Evolutionary conservation across 2,888 invertebrate genomes (phyloP).

Genomic region (Podotricha telesiphe): DNA sequence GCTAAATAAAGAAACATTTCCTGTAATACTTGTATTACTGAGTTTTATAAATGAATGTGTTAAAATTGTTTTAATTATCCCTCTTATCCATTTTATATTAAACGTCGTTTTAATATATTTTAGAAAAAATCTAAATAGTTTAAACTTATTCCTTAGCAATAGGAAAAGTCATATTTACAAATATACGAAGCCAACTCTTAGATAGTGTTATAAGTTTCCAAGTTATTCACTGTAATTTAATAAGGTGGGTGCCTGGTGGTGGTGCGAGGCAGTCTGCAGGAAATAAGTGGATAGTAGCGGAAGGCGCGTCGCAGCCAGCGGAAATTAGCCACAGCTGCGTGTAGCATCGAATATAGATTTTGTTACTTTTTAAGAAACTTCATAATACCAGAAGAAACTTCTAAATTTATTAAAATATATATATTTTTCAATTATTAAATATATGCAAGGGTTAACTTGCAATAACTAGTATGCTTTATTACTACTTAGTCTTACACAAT

Average conservation of each 20-base stretch:
- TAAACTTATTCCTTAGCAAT: not conserved
- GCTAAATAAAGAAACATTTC: too few species aligned
- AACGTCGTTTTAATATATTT: too few species aligned
- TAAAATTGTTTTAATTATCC: too few species aligned
- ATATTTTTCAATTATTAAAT: not conserved
- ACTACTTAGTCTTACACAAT: not conserved
- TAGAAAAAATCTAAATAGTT: too few species aligned
- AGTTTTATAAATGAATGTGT: too few species aligned
- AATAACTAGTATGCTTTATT: not conserved
- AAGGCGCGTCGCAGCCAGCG: conserved; percentile 31
- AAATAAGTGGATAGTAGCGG: conserved; percentile 31
- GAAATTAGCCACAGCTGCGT: conserved; percentile 34
- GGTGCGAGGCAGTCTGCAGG: conserved; percentile 28
- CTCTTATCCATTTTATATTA: too few species aligned
- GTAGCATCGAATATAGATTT: not conserved
- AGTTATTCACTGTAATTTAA: conserved; percentile 16
- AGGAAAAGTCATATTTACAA: not conserved
- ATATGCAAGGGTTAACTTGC: not conserved
- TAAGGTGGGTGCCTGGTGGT: conserved; percentile 13
- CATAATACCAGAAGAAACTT: not conserved
- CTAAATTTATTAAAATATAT: conserved; percentile 1
- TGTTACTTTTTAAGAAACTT: conserved; percentile 10
- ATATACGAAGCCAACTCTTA: not conserved
- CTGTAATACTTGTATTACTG: too few species aligned
- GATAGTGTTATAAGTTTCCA: not conserved